Evolutionary conservation across 2,797 vertebrate species (phyloP).

Genomic region (Pseudochaenichthys georgianus): DNA sequence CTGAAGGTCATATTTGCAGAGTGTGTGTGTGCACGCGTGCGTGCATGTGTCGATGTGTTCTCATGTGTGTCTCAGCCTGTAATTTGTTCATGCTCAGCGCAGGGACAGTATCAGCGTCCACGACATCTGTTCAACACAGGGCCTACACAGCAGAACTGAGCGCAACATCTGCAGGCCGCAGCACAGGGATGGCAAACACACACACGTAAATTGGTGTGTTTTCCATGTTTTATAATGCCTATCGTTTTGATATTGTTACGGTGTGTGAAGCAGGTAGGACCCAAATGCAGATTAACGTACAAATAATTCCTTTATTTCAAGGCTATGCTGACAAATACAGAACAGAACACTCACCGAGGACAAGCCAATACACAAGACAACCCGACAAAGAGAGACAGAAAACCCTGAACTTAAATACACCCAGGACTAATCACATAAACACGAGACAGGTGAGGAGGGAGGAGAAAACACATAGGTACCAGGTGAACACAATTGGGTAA

Average conservation of each 20-base stretch:
- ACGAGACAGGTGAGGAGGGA: no score
- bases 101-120: conserved; percentile 77
- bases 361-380: no score
- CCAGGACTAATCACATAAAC: no score
- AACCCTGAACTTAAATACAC: no score
- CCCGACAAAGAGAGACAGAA: no score
- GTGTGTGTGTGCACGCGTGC: background rate
- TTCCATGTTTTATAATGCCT: background rate
- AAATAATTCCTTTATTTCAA: no score
- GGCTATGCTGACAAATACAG: no score
- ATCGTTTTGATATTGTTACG: background rate
- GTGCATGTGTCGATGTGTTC: conserved; percentile 18
- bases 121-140: conserved; percentile 82
- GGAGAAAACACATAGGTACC: no score
- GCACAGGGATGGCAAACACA: conserved; percentile 47
- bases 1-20: conserved; percentile 77
- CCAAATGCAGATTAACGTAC: no score
- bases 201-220: background rate
- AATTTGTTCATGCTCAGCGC: conserved; percentile 75
- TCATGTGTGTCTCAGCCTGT: conserved; percentile 45
- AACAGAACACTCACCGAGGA: no score
- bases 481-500: no score
- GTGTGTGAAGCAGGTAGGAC: no score
- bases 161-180: conserved; percentile 62
- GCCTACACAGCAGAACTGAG: conserved; percentile 70